phyloP scores from a whole-genome alignment of 2,888 invertebrate genomes.

The Synergus umbraculus region DNA sequence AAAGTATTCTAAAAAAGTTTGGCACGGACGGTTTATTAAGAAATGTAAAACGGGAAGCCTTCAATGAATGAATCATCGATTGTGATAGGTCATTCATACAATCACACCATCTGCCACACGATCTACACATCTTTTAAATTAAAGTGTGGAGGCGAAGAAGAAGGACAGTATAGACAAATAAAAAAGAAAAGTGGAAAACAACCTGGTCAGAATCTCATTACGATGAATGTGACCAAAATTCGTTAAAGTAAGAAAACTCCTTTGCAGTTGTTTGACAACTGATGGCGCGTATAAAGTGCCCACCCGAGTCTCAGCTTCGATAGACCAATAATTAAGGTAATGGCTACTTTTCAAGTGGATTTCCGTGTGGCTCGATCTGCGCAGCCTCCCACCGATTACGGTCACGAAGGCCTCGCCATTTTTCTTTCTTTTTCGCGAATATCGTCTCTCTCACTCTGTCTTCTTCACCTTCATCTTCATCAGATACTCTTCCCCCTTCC shows the following conservation, averaged over 20 bases:
- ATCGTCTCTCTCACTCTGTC: constrained; percentile 45
- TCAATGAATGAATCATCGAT: not conserved
- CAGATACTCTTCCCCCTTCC: constrained; percentile 43
- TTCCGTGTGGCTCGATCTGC: constrained; percentile 73
- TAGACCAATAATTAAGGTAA: constrained; percentile 76
- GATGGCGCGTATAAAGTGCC: constrained; percentile 23
- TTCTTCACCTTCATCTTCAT: constrained; percentile 37
- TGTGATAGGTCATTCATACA: not conserved
- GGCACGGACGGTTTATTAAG: not conserved
- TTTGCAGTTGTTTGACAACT: constrained; percentile 31
- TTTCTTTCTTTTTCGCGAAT: constrained; percentile 45
- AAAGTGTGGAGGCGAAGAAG: not conserved
- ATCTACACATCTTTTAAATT: not conserved
- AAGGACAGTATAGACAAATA: not conserved
- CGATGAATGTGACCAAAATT: constrained; percentile 1
- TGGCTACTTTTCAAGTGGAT: constrained; percentile 76
- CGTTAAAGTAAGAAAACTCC: constrained; percentile 4
- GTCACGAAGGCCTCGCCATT: constrained; percentile 63
- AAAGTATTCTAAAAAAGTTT: not conserved
- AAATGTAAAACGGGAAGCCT: constrained; percentile 1
- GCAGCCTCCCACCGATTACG: constrained; percentile 69
- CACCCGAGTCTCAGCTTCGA: constrained; percentile 50
- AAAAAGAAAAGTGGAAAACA: not conserved
- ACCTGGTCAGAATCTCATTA: not conserved
- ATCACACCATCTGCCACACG: not conserved